Base-by-base conservation (phyloP, 2,797 vertebrate genomes). In the Epinephelus coioides region DNA sequence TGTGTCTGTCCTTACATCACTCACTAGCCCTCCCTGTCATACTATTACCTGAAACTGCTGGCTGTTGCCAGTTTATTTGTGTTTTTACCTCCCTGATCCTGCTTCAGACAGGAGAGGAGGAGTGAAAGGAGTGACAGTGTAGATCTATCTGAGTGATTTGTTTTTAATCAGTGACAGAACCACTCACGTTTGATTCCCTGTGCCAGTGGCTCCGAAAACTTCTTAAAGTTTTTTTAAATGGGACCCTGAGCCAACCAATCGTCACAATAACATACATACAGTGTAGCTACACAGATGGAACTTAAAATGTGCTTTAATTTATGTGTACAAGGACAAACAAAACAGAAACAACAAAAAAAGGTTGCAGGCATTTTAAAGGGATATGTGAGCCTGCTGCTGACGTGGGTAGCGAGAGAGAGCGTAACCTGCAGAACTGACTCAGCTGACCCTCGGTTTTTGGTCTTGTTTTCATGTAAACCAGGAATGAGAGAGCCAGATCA, bases 381-480 rank as follows among this genome's bases (percentile, higher is more conserved):
- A 69, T 3, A 25, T 51, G 30, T 51, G 34, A 43, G 56, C 3
- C 19, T 57, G 25, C 56, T 18, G 46, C 12, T 60, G 27, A 49
- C 50, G 30, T 40, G 7, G 14, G 4, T 18, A 25, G 38, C 21
- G n/a, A 59, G 19, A 60, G 69, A 40, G n/a, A 60, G 27, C 17
- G 13, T n/a, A 40, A 34, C 57, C 34, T 3, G 4, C 60, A 61
- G 38, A 23, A 63, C 49, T 55, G 70, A 63, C 34, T 61, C n/a
- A 12, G 47, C 55, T 50, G 43, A 34, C 55, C 1, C 6, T 2
- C 17, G 3, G 19, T 19, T 21, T 49, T 44, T 59, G 17, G 12
- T 27, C 23, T 10, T 34, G 68, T 50, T 38, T 34, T 70, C 19
- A 49, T 70, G 68, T 49, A 15, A 7, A 63, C 50, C 25, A 50